Percentiles rank a stretch among this genome's conserved stretches.
Evolutionary conservation across 1,140 invertebrate genomes (phyloP).

Genomic region (Pseudomyrmex sp.): DNA sequence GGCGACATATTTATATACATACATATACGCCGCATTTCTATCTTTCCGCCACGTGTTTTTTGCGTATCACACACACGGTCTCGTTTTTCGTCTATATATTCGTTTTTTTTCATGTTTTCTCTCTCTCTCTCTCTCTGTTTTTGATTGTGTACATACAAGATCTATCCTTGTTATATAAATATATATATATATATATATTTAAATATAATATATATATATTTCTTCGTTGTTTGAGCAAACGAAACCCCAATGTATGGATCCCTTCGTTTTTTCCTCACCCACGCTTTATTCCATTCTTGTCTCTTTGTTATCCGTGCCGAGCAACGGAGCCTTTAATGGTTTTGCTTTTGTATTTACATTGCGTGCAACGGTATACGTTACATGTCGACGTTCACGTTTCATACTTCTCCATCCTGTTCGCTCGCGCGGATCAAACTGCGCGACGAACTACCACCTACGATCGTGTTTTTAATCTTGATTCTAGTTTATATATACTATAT

Average conservation of each 20-base stretch:
- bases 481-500: background rate
- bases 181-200: constrained; percentile 30
- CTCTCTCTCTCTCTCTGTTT: constrained; percentile 35
- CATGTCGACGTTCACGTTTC: constrained; percentile 44
- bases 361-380: constrained; percentile 53
- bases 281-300: constrained; percentile 50
- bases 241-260: constrained; percentile 16
- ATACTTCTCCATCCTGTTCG: background rate
- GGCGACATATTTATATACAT: constrained; percentile 33
- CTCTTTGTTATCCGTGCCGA: constrained; percentile 41
- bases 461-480: constrained; percentile 30
- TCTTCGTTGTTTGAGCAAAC: constrained; percentile 38
- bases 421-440: constrained; percentile 45
- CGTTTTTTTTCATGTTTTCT: constrained; percentile 26
- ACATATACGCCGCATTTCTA: background rate
- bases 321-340: constrained; percentile 48
- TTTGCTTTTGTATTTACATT: constrained; percentile 54
- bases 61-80: constrained; percentile 28
- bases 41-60: constrained; percentile 2
- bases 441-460: constrained; percentile 11
- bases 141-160: background rate
- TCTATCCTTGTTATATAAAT: constrained; percentile 19
- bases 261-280: background rate
- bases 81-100: constrained; percentile 23
- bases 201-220: constrained; percentile 25